phyloP scores from a whole-genome alignment of 2,797 vertebrate genomes.

The Limosa lapponica region DNA sequence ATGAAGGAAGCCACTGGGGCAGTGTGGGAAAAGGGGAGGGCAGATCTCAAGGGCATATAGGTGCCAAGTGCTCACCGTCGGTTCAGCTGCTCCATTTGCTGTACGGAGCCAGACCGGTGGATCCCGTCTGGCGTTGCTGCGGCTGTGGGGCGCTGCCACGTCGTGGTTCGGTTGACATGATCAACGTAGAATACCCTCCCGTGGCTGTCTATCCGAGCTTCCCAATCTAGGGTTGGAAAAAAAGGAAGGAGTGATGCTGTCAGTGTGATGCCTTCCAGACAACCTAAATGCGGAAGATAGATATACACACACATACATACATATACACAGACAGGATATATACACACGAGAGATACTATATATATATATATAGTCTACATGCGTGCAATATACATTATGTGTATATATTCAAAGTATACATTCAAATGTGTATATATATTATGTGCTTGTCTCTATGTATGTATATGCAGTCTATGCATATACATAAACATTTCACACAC shows the following conservation, averaged over 20 bases:
- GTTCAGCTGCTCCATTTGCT: constrained; percentile 99
- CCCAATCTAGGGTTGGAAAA: constrained; percentile 88
- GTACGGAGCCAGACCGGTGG: constrained; percentile 89
- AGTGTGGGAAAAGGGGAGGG: neutral
- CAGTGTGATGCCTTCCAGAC: neutral
- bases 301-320: neutral
- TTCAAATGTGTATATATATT: neutral
- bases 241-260: constrained; percentile 53
- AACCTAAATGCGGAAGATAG: neutral
- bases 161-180: constrained; percentile 94
- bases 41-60: neutral
- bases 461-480: neutral
- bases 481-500: neutral
- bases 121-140: constrained; percentile 86
- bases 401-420: neutral
- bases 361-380: neutral
- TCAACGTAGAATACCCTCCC: constrained; percentile 97
- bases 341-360: neutral
- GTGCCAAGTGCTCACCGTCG: constrained; percentile 83
- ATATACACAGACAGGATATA: neutral
- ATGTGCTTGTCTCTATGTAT: neutral
- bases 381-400: neutral
- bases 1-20: neutral
- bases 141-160: constrained; percentile 92
- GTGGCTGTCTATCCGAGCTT: constrained; percentile 96